Evolutionary conservation across 2,113 vertebrate genomes (phyloP).

Genomic region (Illadopsis cleaveri): DNA sequence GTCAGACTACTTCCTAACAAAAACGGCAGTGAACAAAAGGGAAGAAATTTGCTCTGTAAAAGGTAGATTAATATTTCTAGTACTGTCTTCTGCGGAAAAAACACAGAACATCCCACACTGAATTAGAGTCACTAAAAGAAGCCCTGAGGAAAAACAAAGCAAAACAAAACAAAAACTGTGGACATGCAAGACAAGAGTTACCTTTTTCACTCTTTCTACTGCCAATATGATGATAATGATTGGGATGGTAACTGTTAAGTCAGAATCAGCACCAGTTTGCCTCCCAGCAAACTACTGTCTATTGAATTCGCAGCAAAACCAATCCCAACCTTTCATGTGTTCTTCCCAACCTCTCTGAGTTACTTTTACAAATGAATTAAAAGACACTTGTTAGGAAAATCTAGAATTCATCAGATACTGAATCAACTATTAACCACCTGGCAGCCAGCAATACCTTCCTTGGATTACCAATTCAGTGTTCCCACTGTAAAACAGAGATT

Average conservation of each 20-base stretch:
- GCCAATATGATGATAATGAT: not conserved
- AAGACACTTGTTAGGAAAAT: not conserved
- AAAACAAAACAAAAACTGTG: not conserved
- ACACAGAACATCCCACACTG: not conserved
- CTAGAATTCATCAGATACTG: not conserved
- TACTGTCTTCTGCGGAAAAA: not conserved
- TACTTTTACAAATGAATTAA: not conserved
- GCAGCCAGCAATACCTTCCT: not conserved
- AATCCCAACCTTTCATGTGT: not conserved
- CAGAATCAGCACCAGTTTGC: not conserved
- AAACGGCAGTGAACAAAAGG: not conserved
- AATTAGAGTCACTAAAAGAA: not conserved
- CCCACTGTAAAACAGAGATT: not conserved
- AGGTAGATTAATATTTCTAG: not conserved
- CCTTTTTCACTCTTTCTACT: not conserved
- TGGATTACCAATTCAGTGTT: not conserved
- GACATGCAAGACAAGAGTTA: not conserved
- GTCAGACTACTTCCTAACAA: not conserved
- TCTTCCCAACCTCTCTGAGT: not conserved
- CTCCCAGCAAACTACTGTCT: not conserved
- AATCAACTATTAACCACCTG: not conserved
- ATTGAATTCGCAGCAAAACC: not conserved
- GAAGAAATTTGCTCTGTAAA: not conserved
- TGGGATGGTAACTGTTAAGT: not conserved
- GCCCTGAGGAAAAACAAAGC: not conserved